A percentile compares a stretch with the other conserved stretches of the same genome.
phyloP scores from a whole-genome alignment of 2,113 vertebrate genomes.

The Sciurus niger region DNA sequence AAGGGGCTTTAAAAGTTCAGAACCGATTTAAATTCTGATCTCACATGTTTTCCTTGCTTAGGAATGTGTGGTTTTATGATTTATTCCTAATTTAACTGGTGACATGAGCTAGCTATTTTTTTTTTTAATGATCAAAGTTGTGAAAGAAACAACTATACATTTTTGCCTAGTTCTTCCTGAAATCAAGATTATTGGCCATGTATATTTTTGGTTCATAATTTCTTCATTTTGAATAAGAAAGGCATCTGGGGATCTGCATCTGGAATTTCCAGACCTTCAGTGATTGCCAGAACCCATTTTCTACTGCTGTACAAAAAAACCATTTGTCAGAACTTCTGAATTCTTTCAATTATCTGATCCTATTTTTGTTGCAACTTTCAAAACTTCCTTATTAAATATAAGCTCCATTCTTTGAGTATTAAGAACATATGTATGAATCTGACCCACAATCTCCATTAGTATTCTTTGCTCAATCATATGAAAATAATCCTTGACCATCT shows the following conservation, averaged over 20 bases:
- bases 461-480: background rate
- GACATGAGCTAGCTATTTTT: background rate
- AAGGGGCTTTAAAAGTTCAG: background rate
- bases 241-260: rapidly evolving
- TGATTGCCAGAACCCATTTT: background rate
- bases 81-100: background rate
- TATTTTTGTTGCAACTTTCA: background rate
- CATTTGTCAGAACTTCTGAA: background rate
- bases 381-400: background rate
- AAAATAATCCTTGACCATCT: background rate
- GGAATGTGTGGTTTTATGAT: background rate
- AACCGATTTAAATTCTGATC: background rate
- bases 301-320: background rate
- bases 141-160: background rate
- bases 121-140: background rate
- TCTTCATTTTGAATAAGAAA: background rate
- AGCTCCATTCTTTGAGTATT: background rate
- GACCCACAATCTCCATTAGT: background rate
- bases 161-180: background rate
- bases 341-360: background rate
- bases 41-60: background rate
- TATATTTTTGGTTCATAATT: background rate
- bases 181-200: background rate
- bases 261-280: background rate
- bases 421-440: background rate